A percentile compares a stretch with the other conserved stretches of the same genome.
Conservation (phyloP, 2,113 vertebrate genomes). For the Plotosus lineatus region DNA sequence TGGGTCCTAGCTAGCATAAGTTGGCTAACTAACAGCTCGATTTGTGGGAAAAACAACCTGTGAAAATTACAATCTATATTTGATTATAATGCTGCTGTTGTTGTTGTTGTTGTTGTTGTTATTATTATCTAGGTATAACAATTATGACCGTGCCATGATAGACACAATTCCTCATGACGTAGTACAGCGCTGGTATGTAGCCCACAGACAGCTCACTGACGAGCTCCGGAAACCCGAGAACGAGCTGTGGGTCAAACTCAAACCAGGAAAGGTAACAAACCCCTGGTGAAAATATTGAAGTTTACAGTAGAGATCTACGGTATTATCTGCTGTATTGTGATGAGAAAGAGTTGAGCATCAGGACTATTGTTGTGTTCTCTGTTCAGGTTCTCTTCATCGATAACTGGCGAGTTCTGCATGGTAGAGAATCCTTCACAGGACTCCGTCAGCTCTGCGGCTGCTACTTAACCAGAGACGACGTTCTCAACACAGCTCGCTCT, state of each 20-base stretch:
- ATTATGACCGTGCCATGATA: conserved; percentile 87
- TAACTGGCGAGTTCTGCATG: conserved; percentile 91
- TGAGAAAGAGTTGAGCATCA: neutral
- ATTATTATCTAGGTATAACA: conserved; percentile 83
- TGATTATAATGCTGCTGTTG: no score
- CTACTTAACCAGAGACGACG: conserved; percentile 87
- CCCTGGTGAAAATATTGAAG: neutral
- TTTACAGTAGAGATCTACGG: neutral
- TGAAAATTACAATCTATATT: no score
- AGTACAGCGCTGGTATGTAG: conserved; percentile 83
- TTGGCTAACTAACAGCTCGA: no score
- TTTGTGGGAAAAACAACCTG: no score
- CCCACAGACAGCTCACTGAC: conserved; percentile 81
- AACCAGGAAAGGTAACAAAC: conserved; percentile 82
- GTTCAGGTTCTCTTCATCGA: conserved; percentile 86
- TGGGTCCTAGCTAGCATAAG: no score
- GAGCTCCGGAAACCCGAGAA: conserved; percentile 85
- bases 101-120: neutral
- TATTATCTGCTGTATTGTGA: neutral
- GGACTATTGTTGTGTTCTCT: neutral
- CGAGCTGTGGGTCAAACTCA: conserved; percentile 92
- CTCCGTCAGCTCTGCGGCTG: conserved; percentile 89
- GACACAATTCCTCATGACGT: conserved; percentile 82
- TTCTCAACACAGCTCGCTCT: conserved; percentile 81
- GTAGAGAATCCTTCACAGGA: conserved; percentile 88